Base-by-base conservation (phyloP, 2,797 vertebrate genomes). In the Sebastes steindachneri region DNA sequence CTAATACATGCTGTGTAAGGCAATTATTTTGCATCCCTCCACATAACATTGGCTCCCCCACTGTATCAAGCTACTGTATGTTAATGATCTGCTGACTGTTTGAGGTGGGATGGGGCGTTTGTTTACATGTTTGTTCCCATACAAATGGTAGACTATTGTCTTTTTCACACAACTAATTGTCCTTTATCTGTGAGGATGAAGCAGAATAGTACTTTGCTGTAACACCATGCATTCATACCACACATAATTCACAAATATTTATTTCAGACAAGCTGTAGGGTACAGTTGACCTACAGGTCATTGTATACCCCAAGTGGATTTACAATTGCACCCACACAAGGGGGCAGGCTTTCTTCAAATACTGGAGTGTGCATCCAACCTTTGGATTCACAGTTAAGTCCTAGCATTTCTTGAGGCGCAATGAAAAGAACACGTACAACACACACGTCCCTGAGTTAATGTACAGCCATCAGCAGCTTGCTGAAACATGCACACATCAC, bases 21-120 rank as follows among this genome's bases (percentile, higher is more conserved):
- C 11, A 25, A 21, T 71, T 57, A 5, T 55, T 10, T 51, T 29
- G 4, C 12, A 28, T 5, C 51, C 33, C 14, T 2, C 17, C 15
- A 23, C 26, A 45, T 17, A 26, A 6, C 29, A 58, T 10, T 65
- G n/a, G 3, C 11, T 71, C 19, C 7, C 25, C 60, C 45, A 51
- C 19, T 63, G 59, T 54, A 6, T 28, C 23, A 68, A 68, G 41
- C n/a, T 25, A 68, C 48, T 82, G 23, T 82, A 54, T 73, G 63
- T 15, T 79, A 81, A 85, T 78, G 28, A 33, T 0, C 9, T 9
- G 3, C 19, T 60, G 53, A 53, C 8, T 73, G 23, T 77, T 68
- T 21, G 8, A 3, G 45, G 5, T 28, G 35, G 14, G 33, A n/a
- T 11, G 4, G 7, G 8, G n/a, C 0, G 1, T 67, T 51, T 51